A percentile compares a stretch with the other conserved stretches of the same genome.
Evolutionary conservation across 2,113 vertebrate genomes (phyloP).

Genomic region (Strix uralensis): DNA sequence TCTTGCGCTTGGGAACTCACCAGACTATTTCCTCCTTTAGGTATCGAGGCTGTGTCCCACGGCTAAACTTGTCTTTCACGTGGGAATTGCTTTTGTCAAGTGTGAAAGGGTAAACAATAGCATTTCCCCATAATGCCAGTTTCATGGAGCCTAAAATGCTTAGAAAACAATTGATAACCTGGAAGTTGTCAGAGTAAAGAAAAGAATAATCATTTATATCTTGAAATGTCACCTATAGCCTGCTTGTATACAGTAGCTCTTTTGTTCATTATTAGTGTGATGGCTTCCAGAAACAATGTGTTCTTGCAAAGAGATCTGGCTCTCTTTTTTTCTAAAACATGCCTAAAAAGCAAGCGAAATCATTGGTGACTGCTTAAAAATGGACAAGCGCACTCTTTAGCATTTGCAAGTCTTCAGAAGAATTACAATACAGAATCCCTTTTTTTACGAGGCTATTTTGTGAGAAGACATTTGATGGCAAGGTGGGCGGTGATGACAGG

Average conservation of each 20-base stretch:
- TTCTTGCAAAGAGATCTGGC: slow-evolving; percentile 26
- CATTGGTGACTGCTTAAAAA: slow-evolving; percentile 17
- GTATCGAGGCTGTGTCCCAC: slow-evolving; percentile 74
- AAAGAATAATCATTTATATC: slow-evolving; percentile 95
- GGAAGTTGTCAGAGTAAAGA: slow-evolving; percentile 90
- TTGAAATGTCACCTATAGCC: slow-evolving; percentile 79
- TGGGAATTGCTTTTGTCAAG: slow-evolving; percentile 95
- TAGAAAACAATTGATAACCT: slow-evolving; percentile 95
- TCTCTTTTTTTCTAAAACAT: slow-evolving; percentile 49
- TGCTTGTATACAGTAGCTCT: slow-evolving; percentile 60
- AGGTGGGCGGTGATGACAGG: slow-evolving; percentile 12
- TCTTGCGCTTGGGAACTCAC: slow-evolving; percentile 85
- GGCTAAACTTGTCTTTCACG: slow-evolving; percentile 91
- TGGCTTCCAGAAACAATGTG: slow-evolving; percentile 66
- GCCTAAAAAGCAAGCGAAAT: slow-evolving; percentile 35
- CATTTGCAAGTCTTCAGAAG: slow-evolving; percentile 35
- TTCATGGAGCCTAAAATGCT: slow-evolving; percentile 85
- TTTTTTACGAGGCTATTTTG: not conserved
- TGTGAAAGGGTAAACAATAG: slow-evolving; percentile 97
- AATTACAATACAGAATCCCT: not conserved
- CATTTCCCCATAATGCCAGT: slow-evolving; percentile 92
- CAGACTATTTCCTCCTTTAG: slow-evolving; percentile 83
- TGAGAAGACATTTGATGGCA: slow-evolving; percentile 35
- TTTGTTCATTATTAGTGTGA: slow-evolving; percentile 73
- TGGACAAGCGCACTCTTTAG: not conserved